Evolutionary conservation across 2,113 vertebrate species (phyloP).

Genomic region (Anarhynchus alexandrinus): DNA sequence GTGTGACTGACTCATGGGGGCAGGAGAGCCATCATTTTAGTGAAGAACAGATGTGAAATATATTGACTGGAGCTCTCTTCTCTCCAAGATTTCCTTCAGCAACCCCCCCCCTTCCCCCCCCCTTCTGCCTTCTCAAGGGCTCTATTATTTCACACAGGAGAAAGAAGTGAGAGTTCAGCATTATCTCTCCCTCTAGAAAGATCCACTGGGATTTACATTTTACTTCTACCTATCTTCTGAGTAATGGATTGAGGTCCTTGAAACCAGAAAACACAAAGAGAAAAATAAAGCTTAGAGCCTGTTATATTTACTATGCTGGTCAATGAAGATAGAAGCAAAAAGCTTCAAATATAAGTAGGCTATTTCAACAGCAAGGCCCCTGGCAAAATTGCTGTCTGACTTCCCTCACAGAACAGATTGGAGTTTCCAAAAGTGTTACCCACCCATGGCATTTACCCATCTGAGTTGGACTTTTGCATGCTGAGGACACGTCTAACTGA

Average conservation of each 20-base stretch:
- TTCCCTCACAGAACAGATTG: neutral
- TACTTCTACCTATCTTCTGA: neutral
- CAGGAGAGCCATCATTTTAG: neutral
- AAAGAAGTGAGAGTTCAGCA: neutral
- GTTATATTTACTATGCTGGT: neutral
- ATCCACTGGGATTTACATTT: neutral
- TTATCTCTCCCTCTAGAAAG: neutral
- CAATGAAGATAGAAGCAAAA: neutral
- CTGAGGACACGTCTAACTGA: neutral
- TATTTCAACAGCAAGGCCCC: neutral
- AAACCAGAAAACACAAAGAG: neutral
- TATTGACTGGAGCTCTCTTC: constrained; percentile 1
- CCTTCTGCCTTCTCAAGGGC: neutral
- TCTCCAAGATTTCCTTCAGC: constrained; percentile 11
- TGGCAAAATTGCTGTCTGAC: neutral
- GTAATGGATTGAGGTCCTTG: neutral
- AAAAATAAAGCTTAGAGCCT: neutral
- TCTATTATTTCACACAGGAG: neutral
- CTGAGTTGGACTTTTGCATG: neutral
- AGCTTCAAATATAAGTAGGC: neutral
- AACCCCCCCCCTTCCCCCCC: rapidly evolving
- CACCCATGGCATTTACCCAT: neutral
- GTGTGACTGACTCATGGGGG: neutral
- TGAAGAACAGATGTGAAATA: constrained; percentile 27
- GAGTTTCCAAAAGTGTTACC: neutral